Evolutionary conservation across 2,113 vertebrate genomes (phyloP), one percentile per base, ranked within the genome.

Genomic region (Prochilodus magdalenae): DNA sequence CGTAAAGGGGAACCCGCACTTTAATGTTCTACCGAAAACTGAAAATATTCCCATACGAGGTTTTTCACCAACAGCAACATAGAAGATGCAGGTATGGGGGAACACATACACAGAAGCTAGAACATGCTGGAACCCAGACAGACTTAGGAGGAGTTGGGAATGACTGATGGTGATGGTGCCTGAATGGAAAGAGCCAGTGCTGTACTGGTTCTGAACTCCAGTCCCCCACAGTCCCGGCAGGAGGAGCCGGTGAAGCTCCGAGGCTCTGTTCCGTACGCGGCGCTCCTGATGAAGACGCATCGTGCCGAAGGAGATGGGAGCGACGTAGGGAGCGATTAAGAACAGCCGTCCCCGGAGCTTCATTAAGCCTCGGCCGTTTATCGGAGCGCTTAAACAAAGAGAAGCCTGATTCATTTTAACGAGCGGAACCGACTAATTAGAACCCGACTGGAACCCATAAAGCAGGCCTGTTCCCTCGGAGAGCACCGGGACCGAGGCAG

Each of bases 321-420:
- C n/a, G 6, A 33, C 29, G 36, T 18, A 14, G 44, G 51, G 40
- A 73, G 40, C 70, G 51, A 47, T 73, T 73, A 27, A 47, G 16
- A 51, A 29, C 44, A 67, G 30, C 29, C 3, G 0, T 36, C 30
- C 15, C 57, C 5, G 7, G 22, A 44, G 22, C 33, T 59, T 44
- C 47, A 47, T 47, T 2, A 47, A 26, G 57, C 57, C 57, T 47
- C 1, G 2, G 26, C 59, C 12, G 63, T 63, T 76, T 75, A 59
- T 75, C 51, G 73, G n/a, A 59, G 49, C 16, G 73, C 57, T 77
- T 79, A 36, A 51, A 79, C 44, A 78, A 30, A 65, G 44, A 66
- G 27, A 18, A 14, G 63, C n/a, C 27, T 66, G 76, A 59, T 53
- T 71, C n/a, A 26, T 27, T 59, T 60, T 20, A 27, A 67, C 22